These are phyloP conservation scores for Euschistus heros DNA, from an alignment of 1,140 invertebrate genomes.

Conservation along the genomic window DNA sequence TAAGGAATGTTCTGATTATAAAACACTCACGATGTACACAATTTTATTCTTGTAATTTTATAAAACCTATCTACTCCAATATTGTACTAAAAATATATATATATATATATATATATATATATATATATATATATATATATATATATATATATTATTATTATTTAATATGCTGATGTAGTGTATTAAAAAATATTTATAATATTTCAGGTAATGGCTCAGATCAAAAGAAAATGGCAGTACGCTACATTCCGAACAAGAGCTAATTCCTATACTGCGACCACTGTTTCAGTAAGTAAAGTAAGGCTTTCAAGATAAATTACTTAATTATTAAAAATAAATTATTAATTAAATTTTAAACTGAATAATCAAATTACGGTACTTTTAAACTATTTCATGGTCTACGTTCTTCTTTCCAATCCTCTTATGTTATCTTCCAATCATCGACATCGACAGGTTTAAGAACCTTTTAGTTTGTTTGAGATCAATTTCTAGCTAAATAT, in stretches of 20 bases:
- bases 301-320: slow-evolving; percentile 19
- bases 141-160: too few relatives aligned
- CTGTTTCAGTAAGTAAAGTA: slow-evolving; percentile 61
- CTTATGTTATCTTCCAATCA: not conserved
- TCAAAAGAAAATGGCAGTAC: slow-evolving; percentile 64
- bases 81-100: too few relatives aligned
- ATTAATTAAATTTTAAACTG: not conserved
- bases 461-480: not conserved
- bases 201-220: slow-evolving; percentile 57
- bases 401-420: not conserved
- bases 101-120: too few relatives aligned
- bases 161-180: too few relatives aligned
- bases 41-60: too few relatives aligned
- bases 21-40: too few relatives aligned
- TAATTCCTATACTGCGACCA: slow-evolving; percentile 71
- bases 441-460: not conserved
- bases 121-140: too few relatives aligned
- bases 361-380: not conserved
- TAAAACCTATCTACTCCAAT: too few relatives aligned
- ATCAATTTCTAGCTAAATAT: too few relatives aligned
- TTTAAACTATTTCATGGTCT: not conserved
- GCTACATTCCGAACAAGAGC: slow-evolving; percentile 58
- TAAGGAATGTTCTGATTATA: too few relatives aligned
- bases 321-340: slow-evolving; percentile 1
- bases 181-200: slow-evolving; percentile 25